Conservation (phyloP, 2,797 vertebrate species). For the Petrocephalus sullivani region DNA sequence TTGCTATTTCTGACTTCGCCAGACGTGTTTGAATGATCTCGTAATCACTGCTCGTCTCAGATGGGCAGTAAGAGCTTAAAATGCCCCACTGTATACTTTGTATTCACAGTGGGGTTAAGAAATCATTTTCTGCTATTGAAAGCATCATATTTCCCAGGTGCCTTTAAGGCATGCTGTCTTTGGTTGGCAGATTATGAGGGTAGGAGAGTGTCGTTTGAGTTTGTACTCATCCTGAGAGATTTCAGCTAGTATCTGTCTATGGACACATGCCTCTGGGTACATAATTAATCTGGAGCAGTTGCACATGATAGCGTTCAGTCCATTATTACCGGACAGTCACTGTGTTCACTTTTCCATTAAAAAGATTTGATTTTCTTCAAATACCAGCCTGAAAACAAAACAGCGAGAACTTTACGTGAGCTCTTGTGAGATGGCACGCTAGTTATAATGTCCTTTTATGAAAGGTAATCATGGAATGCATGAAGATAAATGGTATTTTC, state of each 20-base stretch:
- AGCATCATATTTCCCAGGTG: neutral
- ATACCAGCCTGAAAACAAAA: neutral
- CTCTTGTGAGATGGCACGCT: neutral
- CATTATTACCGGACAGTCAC: neutral
- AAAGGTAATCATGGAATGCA: neutral
- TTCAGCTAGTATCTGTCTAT: neutral
- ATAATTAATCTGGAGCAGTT: neutral
- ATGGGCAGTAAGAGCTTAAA: neutral
- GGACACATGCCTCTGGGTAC: neutral
- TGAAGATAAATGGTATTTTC: conserved; percentile 1
- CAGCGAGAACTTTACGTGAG: neutral
- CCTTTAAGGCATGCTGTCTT: neutral
- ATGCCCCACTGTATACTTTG: neutral
- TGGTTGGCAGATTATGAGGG: neutral
- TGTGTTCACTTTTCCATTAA: neutral
- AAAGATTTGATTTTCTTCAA: neutral
- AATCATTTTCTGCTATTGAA: neutral
- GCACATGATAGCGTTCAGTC: neutral
- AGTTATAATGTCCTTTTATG: conserved; percentile 3
- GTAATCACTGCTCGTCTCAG: neutral
- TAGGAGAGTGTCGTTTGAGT: neutral
- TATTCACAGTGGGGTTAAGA: neutral
- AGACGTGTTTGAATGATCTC: neutral
- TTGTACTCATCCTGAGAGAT: neutral
- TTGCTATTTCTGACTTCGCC: neutral